Conservation (phyloP, 2,797 vertebrate genomes). For the Lagorchestes hirsutus region DNA sequence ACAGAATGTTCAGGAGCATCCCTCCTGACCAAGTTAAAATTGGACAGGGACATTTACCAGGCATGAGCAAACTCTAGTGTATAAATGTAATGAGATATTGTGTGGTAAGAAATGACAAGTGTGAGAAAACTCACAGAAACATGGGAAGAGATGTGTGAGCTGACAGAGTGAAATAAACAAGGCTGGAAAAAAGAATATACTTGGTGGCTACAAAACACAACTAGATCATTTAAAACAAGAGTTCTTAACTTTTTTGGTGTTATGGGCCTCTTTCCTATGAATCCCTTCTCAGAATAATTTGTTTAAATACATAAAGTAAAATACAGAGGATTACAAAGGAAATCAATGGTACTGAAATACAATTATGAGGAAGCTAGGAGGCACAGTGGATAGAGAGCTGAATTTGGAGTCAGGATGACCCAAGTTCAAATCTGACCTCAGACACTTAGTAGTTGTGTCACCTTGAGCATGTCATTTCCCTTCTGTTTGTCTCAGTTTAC, state of each 20-base stretch:
- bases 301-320: neutral
- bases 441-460: neutral
- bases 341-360: neutral
- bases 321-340: neutral
- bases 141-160: neutral
- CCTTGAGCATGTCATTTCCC: neutral
- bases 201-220: neutral
- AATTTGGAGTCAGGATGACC: neutral
- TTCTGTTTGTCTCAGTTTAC: neutral
- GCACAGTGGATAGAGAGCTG: neutral
- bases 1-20: neutral
- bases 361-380: neutral
- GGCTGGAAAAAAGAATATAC: neutral
- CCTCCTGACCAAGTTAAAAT: neutral
- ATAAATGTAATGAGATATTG: neutral
- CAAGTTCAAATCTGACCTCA: neutral
- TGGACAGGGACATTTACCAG: neutral
- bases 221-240: neutral
- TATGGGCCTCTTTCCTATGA: neutral
- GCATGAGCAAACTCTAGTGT: neutral
- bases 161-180: neutral
- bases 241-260: neutral
- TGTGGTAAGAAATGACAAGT: neutral
- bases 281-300: neutral
- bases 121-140: neutral